phyloP scores from a whole-genome alignment of 2,888 invertebrate species.

The Andrena fulva region DNA sequence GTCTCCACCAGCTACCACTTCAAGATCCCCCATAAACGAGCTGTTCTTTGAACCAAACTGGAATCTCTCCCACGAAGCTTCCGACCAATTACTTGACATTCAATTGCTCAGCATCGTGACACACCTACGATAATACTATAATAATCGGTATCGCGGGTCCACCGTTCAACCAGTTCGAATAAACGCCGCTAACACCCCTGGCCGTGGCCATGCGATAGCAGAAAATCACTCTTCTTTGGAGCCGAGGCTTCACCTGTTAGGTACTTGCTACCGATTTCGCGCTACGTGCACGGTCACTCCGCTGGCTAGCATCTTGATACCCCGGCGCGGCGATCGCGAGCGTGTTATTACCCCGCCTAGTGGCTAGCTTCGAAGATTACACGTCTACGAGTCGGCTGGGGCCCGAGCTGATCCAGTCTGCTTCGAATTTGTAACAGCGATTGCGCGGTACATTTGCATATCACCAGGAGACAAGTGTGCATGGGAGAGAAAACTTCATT shows the following conservation, averaged over 20 bases:
- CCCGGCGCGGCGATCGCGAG: slow-evolving; percentile 78
- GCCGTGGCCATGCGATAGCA: slow-evolving; percentile 16
- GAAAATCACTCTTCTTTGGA: slow-evolving; percentile 47
- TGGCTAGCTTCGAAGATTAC: slow-evolving; percentile 84
- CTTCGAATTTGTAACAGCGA: slow-evolving; percentile 71
- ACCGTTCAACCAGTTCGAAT: slow-evolving; percentile 43
- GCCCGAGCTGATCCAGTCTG: slow-evolving; percentile 57
- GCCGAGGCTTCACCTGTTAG: slow-evolving; percentile 52
- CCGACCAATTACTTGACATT: slow-evolving; percentile 20
- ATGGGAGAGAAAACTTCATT: slow-evolving; percentile 45
- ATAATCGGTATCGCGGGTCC: slow-evolving; percentile 48
- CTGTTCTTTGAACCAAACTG: neutral
- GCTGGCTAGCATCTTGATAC: slow-evolving; percentile 70
- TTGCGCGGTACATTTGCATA: slow-evolving; percentile 67
- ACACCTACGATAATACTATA: slow-evolving; percentile 55
- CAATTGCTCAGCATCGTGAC: slow-evolving; percentile 32
- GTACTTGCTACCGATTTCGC: slow-evolving; percentile 64
- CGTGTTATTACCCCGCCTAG: slow-evolving; percentile 85
- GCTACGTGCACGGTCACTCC: slow-evolving; percentile 59
- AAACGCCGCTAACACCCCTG: slow-evolving; percentile 52
- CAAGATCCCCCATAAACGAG: neutral
- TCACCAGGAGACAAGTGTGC: slow-evolving; percentile 57
- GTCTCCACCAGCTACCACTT: neutral
- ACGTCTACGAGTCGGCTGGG: slow-evolving; percentile 77
- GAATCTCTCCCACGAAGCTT: slow-evolving; percentile 43